Evolutionary conservation across 2,113 vertebrate species (phyloP).

Genomic region (Kryptolebias marmoratus): DNA sequence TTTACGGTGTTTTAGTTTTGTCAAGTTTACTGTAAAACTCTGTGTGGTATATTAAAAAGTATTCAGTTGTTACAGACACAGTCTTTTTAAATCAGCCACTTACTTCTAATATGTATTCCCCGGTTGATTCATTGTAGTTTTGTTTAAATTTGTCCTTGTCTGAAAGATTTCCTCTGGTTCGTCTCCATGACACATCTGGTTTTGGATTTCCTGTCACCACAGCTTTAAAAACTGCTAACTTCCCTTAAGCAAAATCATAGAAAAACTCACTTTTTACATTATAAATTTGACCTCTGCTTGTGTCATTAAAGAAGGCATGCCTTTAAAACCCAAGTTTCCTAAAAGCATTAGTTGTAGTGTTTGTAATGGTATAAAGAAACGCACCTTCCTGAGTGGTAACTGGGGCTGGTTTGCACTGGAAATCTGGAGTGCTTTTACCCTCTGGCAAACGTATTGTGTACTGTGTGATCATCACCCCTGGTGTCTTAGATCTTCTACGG

Average conservation of each 20-base stretch:
- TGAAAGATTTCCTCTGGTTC: constrained; percentile 66
- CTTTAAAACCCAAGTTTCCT: background rate
- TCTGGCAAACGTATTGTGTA: constrained; percentile 79
- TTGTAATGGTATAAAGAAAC: constrained; percentile 8
- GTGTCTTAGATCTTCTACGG: constrained; percentile 79
- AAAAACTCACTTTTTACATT: background rate
- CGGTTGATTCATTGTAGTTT: constrained; percentile 69
- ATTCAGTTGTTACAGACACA: background rate
- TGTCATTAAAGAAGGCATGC: background rate
- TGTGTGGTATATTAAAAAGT: background rate
- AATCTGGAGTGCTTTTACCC: constrained; percentile 85
- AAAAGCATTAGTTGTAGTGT: no score
- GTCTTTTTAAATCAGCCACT: constrained; percentile 15
- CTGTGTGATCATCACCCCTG: constrained; percentile 84
- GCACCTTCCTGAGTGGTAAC: constrained; percentile 84
- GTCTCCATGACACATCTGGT: constrained; percentile 84
- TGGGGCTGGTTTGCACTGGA: constrained; percentile 80
- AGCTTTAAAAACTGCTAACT: constrained; percentile 83
- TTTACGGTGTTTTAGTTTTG: background rate
- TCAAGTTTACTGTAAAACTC: background rate
- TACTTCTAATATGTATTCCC: constrained; percentile 85
- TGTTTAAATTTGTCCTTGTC: constrained; percentile 79
- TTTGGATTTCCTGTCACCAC: constrained; percentile 83
- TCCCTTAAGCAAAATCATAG: constrained; percentile 72
- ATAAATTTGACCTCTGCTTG: background rate